phyloP scores from a whole-genome alignment of 2,797 vertebrate species.

The Phyllotis vaccarum region DNA sequence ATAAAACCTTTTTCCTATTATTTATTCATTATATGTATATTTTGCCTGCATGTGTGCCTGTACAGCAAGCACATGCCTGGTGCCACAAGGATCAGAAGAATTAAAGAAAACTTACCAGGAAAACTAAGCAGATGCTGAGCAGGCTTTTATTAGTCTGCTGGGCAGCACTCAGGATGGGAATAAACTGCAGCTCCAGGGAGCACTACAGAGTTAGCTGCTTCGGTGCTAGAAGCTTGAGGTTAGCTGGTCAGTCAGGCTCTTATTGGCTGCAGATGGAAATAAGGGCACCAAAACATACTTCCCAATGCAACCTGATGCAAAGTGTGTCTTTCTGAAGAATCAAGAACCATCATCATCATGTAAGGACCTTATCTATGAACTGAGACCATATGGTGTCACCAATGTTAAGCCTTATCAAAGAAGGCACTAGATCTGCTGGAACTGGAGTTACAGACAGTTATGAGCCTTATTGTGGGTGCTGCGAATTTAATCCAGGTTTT shows the following conservation, averaged over 20 bases:
- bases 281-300: no score
- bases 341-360: no score
- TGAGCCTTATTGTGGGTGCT: not conserved
- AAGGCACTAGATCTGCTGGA: not conserved
- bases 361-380: not conserved
- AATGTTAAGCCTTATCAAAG: not conserved
- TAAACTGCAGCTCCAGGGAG: not conserved
- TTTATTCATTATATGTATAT: not conserved
- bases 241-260: not conserved
- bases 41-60: not conserved
- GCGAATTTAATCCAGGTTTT: not conserved
- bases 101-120: not conserved
- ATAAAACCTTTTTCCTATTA: not conserved
- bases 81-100: not conserved
- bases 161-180: not conserved
- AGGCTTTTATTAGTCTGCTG: not conserved
- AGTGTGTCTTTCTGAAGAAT: not conserved
- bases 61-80: not conserved
- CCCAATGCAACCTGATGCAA: no score
- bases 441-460: not conserved
- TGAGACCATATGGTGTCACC: not conserved
- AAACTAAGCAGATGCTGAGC: not conserved
- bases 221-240: not conserved
- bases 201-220: not conserved
- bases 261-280: not conserved